Evolutionary conservation across 37 sponge, comb jelly and placozoan species (phyloP), one percentile per base, ranked within the genome.

Genomic region (Chondrilla cf. caribensis): DNA sequence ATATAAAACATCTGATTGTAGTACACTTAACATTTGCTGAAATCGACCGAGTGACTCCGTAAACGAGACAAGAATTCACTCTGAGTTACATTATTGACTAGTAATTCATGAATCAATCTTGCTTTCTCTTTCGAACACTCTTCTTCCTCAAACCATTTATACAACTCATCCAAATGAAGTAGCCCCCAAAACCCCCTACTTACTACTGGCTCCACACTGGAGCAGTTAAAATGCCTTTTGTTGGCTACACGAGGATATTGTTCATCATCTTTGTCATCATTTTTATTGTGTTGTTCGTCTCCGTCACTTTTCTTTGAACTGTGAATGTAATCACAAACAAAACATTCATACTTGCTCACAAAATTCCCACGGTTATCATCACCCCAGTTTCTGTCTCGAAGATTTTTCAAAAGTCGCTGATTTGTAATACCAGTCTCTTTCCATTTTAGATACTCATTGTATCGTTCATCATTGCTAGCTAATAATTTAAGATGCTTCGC

Each of bases 401-500:
- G 25, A 31, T 67, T 54, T 17, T 83, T 54, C 37, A 86, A 37
- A 15, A 95, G 80, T 47, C 81, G 58, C 33, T 86, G 26, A 47
- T 91, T 95, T 32, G 83, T 87, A 0, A 91, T 35, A 15, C 84
- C 89, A 7, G 2, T 76, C n/a, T 37, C 70, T 58, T 95, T 95
- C 36, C 36, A 95, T 33, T 62, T 70, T 2, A 95, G 62, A 38
- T 86, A 95, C 64, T 86, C 73, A 8, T 84, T 79, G 47, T 95
- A 95, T 38, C 86, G 85, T 4, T 42, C 72, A 43, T 89, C 87
- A 84, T 95, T 81, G 19, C 41, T 24, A 70, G 91, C 95, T 25
- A 95, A 70, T 41, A 72, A 81, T 19, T 70, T 57, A 26, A 95
- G 81, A 70, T 84, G 91, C 21, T 91, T 80, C 2, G 95, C 92